Base-by-base conservation (phyloP, 53 echinoderm and acorn worm species). In the Hippasteria phrygiana region DNA sequence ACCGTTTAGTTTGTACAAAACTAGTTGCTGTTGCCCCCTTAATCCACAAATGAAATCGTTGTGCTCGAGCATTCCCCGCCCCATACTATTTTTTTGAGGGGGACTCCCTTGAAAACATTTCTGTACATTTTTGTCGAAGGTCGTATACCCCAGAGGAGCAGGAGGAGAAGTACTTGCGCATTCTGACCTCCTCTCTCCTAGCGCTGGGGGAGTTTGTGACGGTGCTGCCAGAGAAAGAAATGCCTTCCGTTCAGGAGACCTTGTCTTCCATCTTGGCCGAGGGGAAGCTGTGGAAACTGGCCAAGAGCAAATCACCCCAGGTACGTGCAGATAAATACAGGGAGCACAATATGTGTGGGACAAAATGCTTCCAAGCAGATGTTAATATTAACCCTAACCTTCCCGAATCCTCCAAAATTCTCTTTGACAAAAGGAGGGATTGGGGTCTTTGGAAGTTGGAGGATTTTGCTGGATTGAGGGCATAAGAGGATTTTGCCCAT, bases 281-380 rank as follows among this genome's bases (percentile, higher is more conserved):
- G 42, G 91, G 70, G 4, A 95, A 94, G 69, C 82, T 97, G 3
- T 97, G 98, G 98, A 97, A 97, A 70, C 83, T 83, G 56, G 93
- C 88, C 24, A 97, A 97, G 88, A 86, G 90, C 84, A 74, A 90
- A 47, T 88, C 91, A 46, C 91, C 98, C 39, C 63, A 80, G 90
- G 96, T 95, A 92, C 50, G 75, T 33, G 50, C 8, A 55, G 18
- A 55, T 16, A 45, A 11, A 45, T 5, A 11, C 46, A 45, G 46
- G 5, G 6, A 45, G 46, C n/a, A n/a, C n/a, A n/a, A n/a, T n/a
- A n/a, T n/a, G n/a, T n/a, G n/a, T n/a, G n/a, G n/a, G n/a, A n/a
- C n/a, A n/a, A n/a, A n/a, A n/a, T n/a, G n/a, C n/a, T n/a, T n/a
- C n/a, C n/a, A n/a, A n/a, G n/a, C n/a, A n/a, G n/a, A n/a, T n/a